Conservation (phyloP, 2,888 invertebrate species). For the Xylocampa areola region DNA sequence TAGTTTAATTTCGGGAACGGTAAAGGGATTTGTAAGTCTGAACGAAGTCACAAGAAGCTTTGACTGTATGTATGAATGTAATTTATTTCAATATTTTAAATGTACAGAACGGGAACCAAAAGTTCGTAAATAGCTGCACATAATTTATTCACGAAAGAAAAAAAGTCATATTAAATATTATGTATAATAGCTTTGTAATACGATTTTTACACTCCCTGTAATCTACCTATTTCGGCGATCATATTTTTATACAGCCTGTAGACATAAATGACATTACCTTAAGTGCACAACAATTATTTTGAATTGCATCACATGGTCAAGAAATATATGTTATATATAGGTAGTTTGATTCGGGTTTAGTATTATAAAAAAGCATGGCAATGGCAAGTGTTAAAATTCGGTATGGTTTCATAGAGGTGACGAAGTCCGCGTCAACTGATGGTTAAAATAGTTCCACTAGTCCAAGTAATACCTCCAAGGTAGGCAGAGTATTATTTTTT, state of each 20-base stretch:
- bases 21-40: slow-evolving; percentile 38
- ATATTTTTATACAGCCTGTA: not conserved
- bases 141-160: too few relatives aligned
- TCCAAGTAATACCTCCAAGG: slow-evolving; percentile 57
- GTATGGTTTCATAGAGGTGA: slow-evolving; percentile 16
- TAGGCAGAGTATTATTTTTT: slow-evolving; percentile 41
- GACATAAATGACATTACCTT: not conserved
- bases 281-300: not conserved
- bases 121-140: too few relatives aligned
- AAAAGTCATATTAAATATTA: too few relatives aligned
- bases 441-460: slow-evolving; percentile 54
- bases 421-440: slow-evolving; percentile 26
- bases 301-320: not conserved
- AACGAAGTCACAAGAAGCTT: slow-evolving; percentile 37
- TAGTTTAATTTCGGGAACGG: slow-evolving; percentile 14
- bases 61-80: slow-evolving; percentile 4
- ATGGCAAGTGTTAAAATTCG: slow-evolving; percentile 8
- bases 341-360: slow-evolving; percentile 20
- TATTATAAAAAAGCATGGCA: slow-evolving; percentile 4
- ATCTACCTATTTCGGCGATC: not conserved
- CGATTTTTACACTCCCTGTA: not conserved
- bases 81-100: too few relatives aligned
- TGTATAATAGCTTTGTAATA: too few relatives aligned
- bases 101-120: too few relatives aligned
- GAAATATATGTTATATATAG: not conserved